Percentiles rank a stretch among this genome's conserved stretches.
phyloP scores from a whole-genome alignment of 1,140 invertebrate species.

The Brachionus koreanus region DNA sequence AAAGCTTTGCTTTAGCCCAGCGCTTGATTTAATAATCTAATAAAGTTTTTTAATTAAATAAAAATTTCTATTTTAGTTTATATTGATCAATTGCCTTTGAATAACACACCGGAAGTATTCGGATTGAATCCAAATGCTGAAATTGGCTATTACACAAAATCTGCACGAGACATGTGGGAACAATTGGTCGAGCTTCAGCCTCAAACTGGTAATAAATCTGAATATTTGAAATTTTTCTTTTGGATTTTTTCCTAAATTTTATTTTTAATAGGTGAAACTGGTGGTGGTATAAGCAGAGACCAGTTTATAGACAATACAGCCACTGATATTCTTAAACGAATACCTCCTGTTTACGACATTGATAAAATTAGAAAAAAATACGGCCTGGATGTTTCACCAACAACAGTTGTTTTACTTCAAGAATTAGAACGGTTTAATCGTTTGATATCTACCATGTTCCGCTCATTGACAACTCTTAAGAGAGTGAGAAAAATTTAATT shows the following conservation, averaged over 20 bases:
- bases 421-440: slow-evolving; percentile 80
- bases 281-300: slow-evolving; percentile 68
- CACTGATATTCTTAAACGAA: slow-evolving; percentile 66
- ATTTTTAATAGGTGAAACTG: slow-evolving; percentile 57
- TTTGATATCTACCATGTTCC: slow-evolving; percentile 69
- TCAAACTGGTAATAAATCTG: slow-evolving; percentile 66
- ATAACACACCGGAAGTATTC: slow-evolving; percentile 59
- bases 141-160: slow-evolving; percentile 69
- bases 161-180: slow-evolving; percentile 75
- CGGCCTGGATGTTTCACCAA: slow-evolving; percentile 72
- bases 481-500: too few species aligned
- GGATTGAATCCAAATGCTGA: slow-evolving; percentile 59
- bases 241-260: background rate
- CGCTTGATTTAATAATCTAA: too few species aligned
- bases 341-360: slow-evolving; percentile 72
- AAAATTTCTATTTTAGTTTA: slow-evolving; percentile 49
- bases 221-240: background rate
- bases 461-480: slow-evolving; percentile 68
- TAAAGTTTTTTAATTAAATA: background rate
- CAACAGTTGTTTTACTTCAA: slow-evolving; percentile 77
- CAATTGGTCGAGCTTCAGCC: slow-evolving; percentile 79
- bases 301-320: slow-evolving; percentile 76
- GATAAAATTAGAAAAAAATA: slow-evolving; percentile 72
- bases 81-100: slow-evolving; percentile 55
- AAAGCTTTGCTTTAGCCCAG: too few species aligned